These are phyloP conservation scores for Coleophora deauratella DNA, from an alignment of 2,888 invertebrate genomes.

Conservation along the genomic window DNA sequence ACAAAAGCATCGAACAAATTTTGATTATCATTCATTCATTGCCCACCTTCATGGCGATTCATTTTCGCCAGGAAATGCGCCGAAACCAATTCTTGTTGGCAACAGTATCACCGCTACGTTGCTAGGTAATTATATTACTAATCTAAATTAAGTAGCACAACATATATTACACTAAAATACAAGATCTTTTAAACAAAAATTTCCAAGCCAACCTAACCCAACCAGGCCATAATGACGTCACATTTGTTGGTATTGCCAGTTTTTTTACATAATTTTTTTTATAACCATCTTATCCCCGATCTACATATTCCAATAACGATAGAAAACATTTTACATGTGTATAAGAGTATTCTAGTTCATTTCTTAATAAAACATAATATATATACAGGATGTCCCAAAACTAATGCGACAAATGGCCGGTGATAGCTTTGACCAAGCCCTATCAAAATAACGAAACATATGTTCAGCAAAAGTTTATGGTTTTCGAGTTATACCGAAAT, in stretches of 20 bases:
- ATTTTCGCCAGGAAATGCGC: slow-evolving; percentile 78
- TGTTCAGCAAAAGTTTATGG: no score
- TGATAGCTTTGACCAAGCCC: no score
- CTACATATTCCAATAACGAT: no score
- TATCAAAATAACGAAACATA: no score
- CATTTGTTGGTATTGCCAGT: no score
- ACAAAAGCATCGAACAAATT: slow-evolving; percentile 71
- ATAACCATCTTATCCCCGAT: no score
- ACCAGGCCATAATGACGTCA: slow-evolving; percentile 80
- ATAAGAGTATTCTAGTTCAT: no score
- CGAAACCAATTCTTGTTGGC: slow-evolving; percentile 62
- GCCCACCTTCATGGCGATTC: slow-evolving; percentile 96
- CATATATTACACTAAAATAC: slow-evolving; percentile 76
- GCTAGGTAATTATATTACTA: slow-evolving; percentile 70
- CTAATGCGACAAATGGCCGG: no score
- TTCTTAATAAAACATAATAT: no score
- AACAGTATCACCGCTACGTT: slow-evolving; percentile 63
- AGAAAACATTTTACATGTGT: no score
- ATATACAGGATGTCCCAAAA: no score
- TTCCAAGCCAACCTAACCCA: slow-evolving; percentile 82
- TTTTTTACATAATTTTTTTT: slow-evolving; percentile 46
- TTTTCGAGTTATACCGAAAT: no score
- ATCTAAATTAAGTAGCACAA: slow-evolving; percentile 72
- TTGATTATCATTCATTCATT: slow-evolving; percentile 63
- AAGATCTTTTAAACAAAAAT: slow-evolving; percentile 77